Conservation (phyloP, 2,888 invertebrate genomes). For the Kryphioiulus occultus region DNA sequence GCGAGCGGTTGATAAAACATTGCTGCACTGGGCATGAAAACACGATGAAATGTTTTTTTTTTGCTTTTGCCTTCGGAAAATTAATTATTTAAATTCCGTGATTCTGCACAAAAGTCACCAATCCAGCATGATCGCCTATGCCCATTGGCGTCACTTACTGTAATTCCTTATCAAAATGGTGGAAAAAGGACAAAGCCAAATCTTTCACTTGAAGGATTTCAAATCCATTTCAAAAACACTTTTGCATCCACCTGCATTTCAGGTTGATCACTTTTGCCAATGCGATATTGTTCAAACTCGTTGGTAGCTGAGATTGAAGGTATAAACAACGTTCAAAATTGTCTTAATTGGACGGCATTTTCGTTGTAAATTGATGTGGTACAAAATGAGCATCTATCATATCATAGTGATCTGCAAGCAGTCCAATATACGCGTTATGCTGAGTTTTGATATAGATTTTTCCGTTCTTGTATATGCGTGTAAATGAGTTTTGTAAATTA, state of each 20-base stretch:
- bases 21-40: slow-evolving; percentile 7
- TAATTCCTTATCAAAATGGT: background rate
- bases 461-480: background rate
- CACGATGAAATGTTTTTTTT: background rate
- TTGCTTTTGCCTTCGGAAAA: background rate
- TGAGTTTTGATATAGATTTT: background rate
- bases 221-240: background rate
- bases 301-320: no score
- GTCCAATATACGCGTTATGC: slow-evolving; percentile 16
- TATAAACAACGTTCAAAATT: background rate
- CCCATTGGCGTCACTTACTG: background rate
- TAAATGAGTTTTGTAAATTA: slow-evolving; percentile 16
- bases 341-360: background rate
- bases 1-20: background rate
- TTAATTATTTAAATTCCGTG: slow-evolving; percentile 9
- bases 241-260: background rate
- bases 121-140: background rate
- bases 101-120: background rate
- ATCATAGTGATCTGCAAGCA: slow-evolving; percentile 12
- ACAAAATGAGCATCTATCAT: slow-evolving; percentile 30
- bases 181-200: background rate
- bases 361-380: background rate
- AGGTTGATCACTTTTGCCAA: background rate
- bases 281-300: no score
- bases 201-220: background rate